Evolutionary conservation across 2,888 invertebrate species (phyloP).

Genomic region (Hemithea aestivaria): DNA sequence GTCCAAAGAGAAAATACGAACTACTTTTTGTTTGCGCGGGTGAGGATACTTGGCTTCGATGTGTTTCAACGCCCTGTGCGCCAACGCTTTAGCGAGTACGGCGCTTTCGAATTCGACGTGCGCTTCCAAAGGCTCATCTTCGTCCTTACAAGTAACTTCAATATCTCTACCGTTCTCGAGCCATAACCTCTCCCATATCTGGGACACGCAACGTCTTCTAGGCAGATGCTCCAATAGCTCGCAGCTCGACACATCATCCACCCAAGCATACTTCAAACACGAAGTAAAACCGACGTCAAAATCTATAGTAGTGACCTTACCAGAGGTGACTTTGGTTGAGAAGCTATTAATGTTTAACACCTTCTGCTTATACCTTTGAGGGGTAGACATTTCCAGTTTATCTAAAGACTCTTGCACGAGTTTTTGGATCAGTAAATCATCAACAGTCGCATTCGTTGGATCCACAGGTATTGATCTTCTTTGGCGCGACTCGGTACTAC

Average conservation of each 20-base stretch:
- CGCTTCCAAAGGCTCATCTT: slow-evolving; percentile 54
- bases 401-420: slow-evolving; percentile 51
- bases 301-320: slow-evolving; percentile 57
- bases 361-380: slow-evolving; percentile 58
- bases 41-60: slow-evolving; percentile 69
- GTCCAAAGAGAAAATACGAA: slow-evolving; percentile 61
- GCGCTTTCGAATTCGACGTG: slow-evolving; percentile 54
- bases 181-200: slow-evolving; percentile 59
- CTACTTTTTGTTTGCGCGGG: slow-evolving; percentile 56
- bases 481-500: slow-evolving; percentile 23
- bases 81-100: slow-evolving; percentile 50
- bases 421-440: slow-evolving; percentile 45
- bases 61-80: slow-evolving; percentile 57
- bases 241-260: slow-evolving; percentile 54
- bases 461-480: slow-evolving; percentile 41
- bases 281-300: slow-evolving; percentile 66
- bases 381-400: slow-evolving; percentile 57
- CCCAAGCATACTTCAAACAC: slow-evolving; percentile 64
- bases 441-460: slow-evolving; percentile 35
- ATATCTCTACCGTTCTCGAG: slow-evolving; percentile 50
- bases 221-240: slow-evolving; percentile 59
- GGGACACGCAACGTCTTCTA: slow-evolving; percentile 56
- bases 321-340: slow-evolving; percentile 53
- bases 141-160: slow-evolving; percentile 58
- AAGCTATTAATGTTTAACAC: slow-evolving; percentile 55